Evolutionary conservation across 2,113 vertebrate genomes (phyloP), one percentile per base, ranked within the genome.

Genomic region (Eudyptes chrysolophus): DNA sequence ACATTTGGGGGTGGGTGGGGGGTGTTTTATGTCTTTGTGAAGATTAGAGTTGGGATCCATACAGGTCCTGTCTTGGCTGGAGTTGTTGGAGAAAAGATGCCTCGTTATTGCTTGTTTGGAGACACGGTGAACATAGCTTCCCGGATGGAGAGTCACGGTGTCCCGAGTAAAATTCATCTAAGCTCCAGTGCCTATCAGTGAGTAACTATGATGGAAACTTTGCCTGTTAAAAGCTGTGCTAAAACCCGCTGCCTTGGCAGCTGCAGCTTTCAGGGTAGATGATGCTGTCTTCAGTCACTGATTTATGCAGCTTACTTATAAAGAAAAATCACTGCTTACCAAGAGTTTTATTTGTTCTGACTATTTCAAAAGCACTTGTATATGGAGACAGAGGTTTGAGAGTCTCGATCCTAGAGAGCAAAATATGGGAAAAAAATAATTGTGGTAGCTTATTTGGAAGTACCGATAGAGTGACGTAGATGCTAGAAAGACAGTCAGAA

Each of bases 51-150:
- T 97, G 98, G 98, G 57, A 85, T 98, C 84, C 98, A 98, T 92
- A 98, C 97, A 75, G 97, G 98, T 74, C 98, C 98, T 57, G 97
- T 98, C 21, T 60, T 98, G 94, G 98, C 97, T 51, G 98, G 97
- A 55, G 97, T 98, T 18, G 98, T 99, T 84, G 97, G 98, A 65
- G 98, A 99, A 87, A 98, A 99, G 96, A 98, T 98, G 98, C 98
- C 97, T 54, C 97, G 98, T 51, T 99, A 98, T 52, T 98, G 98
- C 90, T 81, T 98, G 66, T 99, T 98, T 95, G 98, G 98, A 70
- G 98, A 98, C 96, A 98, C 98, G 1, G 98, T 98, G 89, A 98
- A 99, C 38, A 98, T 98, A 27, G 98, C 98, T 60, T 98, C 98
- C 49, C 96, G 97, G 32, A 98, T 98, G 98, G 98, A 99, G 92